Percentiles rank a stretch among this genome's conserved stretches.
Evolutionary conservation across 2,113 vertebrate genomes (phyloP).

Genomic region (Cebidichthys violaceus): DNA sequence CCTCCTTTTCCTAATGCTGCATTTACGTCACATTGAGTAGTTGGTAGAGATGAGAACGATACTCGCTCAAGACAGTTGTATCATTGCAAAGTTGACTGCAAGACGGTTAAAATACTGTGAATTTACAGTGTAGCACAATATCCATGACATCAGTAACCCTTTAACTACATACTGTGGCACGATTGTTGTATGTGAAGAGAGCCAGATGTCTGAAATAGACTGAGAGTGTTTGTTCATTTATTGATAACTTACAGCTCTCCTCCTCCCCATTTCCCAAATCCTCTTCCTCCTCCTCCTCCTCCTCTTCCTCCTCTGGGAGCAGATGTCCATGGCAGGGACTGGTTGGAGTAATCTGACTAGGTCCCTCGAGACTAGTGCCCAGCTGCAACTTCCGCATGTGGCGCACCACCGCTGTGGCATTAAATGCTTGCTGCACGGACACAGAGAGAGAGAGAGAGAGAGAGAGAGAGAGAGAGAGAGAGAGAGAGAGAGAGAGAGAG

Average conservation of each 20-base stretch:
- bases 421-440: slow-evolving; percentile 93
- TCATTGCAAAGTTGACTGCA: not conserved
- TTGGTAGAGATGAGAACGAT: not conserved
- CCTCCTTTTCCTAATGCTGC: not conserved
- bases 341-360: slow-evolving; percentile 85
- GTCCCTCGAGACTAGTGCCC: slow-evolving; percentile 92
- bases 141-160: not conserved
- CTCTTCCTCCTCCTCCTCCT: slow-evolving; percentile 78
- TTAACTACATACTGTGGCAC: not conserved
- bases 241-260: slow-evolving; percentile 78
- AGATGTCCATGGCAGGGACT: slow-evolving; percentile 87
- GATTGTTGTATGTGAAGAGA: not conserved
- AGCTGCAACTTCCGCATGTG: slow-evolving; percentile 97
- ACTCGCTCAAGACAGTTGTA: not conserved
- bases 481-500: not conserved
- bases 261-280: slow-evolving; percentile 80
- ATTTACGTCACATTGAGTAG: not conserved
- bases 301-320: slow-evolving; percentile 78
- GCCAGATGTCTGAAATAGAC: not conserved
- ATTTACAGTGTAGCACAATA: not conserved
- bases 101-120: not conserved
- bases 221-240: slow-evolving; percentile 16
- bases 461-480: not conserved
- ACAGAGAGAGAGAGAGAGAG: not conserved
- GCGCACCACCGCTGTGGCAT: slow-evolving; percentile 95